These are phyloP conservation scores for Hylyphantes graminicola DNA, from an alignment of 1,140 invertebrate genomes.

Conservation along the genomic window DNA sequence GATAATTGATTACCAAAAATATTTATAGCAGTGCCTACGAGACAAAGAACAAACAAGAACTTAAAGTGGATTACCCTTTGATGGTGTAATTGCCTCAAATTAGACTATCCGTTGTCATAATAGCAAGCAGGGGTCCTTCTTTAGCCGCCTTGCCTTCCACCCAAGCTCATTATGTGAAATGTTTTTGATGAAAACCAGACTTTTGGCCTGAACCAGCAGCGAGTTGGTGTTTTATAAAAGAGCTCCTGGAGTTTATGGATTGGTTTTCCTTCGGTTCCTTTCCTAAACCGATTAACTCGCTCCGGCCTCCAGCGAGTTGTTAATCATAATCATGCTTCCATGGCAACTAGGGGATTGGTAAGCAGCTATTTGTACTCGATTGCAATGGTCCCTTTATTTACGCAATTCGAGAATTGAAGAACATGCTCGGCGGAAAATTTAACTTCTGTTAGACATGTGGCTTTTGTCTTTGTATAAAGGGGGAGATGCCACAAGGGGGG, in stretches of 20 bases:
- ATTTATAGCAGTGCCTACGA: conserved; percentile 32
- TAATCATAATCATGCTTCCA: conserved; percentile 58
- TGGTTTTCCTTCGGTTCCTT: conserved; percentile 58
- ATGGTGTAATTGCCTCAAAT: conserved; percentile 59
- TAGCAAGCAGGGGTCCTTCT: conserved; percentile 21
- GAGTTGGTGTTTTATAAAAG: conserved; percentile 59
- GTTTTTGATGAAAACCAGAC: conserved; percentile 59
- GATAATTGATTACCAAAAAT: conserved; percentile 44
- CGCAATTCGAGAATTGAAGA: conserved; percentile 35
- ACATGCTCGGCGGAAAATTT: conserved; percentile 44
- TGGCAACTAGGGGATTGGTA: conserved; percentile 54
- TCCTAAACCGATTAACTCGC: conserved; percentile 59
- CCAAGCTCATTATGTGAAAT: conserved; percentile 56
- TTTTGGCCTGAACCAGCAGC: conserved; percentile 10
- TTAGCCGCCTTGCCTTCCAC: conserved; percentile 46
- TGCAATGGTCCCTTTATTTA: conserved; percentile 55
- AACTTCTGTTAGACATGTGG: conserved; percentile 57
- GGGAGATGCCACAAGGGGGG: conserved; percentile 6
- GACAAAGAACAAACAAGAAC: conserved; percentile 49
- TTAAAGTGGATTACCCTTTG: conserved; percentile 48
- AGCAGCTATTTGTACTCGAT: conserved; percentile 54
- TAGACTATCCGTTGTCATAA: conserved; percentile 59
- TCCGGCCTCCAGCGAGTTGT: conserved; percentile 37
- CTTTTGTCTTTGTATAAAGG: conserved; percentile 35
- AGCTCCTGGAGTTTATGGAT: conserved; percentile 56